Evolutionary conservation across 2,888 invertebrate genomes (phyloP).

Genomic region (Melieria picta): DNA sequence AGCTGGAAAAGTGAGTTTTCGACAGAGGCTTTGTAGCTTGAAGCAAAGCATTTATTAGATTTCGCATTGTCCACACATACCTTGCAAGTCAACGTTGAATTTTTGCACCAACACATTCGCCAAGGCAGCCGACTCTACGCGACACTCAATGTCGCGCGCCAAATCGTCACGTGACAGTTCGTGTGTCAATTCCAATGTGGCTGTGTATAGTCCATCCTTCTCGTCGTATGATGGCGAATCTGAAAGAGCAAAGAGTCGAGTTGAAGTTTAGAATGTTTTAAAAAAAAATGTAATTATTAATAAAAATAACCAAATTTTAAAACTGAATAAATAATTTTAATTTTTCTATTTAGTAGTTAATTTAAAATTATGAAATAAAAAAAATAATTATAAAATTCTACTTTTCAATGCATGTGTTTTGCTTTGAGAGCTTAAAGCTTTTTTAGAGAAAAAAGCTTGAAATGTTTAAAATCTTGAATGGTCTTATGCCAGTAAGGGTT

Average conservation of each 20-base stretch:
- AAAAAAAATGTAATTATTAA: too few species aligned
- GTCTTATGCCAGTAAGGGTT: too few species aligned
- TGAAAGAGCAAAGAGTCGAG: slow-evolving; percentile 47
- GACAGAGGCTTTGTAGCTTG: too few species aligned
- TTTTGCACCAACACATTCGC: slow-evolving; percentile 67
- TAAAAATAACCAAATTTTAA: too few species aligned
- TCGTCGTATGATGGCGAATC: slow-evolving; percentile 69
- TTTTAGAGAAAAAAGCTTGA: slow-evolving; percentile 3
- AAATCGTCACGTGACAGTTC: slow-evolving; percentile 76
- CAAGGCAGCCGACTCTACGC: slow-evolving; percentile 72
- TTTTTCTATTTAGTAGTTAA: too few species aligned
- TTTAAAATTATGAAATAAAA: too few species aligned
- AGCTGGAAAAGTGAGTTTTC: too few species aligned
- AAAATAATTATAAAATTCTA: too few species aligned
- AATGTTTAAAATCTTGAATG: too few species aligned
- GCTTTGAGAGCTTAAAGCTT: not conserved
- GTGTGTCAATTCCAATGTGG: slow-evolving; percentile 72
- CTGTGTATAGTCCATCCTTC: slow-evolving; percentile 72
- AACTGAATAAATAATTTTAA: too few species aligned
- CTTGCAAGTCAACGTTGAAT: slow-evolving; percentile 73
- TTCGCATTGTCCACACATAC: slow-evolving; percentile 63
- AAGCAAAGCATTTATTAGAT: too few species aligned
- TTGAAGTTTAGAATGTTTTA: too few species aligned
- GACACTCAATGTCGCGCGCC: slow-evolving; percentile 75
- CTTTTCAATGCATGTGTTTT: not conserved